These are phyloP conservation scores for Syrphus vitripennis DNA, from an alignment of 2,888 invertebrate species.

Conservation along the genomic window DNA sequence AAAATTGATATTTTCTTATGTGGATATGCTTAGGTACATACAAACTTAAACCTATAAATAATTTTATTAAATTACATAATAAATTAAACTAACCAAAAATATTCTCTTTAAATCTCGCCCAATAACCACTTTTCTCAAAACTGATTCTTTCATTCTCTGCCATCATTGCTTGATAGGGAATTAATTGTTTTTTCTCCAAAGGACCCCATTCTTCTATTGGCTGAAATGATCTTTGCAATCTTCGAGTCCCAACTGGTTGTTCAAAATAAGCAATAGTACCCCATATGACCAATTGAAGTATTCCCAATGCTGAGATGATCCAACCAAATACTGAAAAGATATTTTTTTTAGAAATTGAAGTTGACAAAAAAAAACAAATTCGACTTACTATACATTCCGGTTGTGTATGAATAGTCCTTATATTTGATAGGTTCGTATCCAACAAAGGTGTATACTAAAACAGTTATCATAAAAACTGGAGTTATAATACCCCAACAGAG, in stretches of 20 bases:
- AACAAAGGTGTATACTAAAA: conserved; percentile 87
- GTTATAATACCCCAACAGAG: conserved; percentile 89
- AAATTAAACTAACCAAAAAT: conserved; percentile 75
- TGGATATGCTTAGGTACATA: no score
- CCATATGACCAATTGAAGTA: conserved; percentile 82
- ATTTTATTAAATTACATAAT: neutral
- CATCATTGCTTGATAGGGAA: conserved; percentile 80
- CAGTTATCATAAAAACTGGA: conserved; percentile 86
- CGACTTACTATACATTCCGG: conserved; percentile 83
- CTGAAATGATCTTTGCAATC: conserved; percentile 76
- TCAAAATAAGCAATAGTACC: conserved; percentile 75
- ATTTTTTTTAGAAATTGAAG: neutral
- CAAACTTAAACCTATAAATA: neutral
- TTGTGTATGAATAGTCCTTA: conserved; percentile 84
- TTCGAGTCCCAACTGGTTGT: conserved; percentile 73
- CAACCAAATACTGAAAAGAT: conserved; percentile 80
- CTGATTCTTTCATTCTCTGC: conserved; percentile 74
- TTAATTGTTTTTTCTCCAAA: conserved; percentile 78
- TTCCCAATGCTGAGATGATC: conserved; percentile 82
- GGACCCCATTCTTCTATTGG: conserved; percentile 79
- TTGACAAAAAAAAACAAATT: neutral
- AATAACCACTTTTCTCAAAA: conserved; percentile 76
- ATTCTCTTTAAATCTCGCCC: conserved; percentile 79
- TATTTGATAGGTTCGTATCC: conserved; percentile 84
- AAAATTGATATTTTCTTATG: neutral